Evolutionary conservation across 1,140 invertebrate genomes (phyloP), one percentile per base, ranked within the genome.

Genomic region (Drosophila littoralis): DNA sequence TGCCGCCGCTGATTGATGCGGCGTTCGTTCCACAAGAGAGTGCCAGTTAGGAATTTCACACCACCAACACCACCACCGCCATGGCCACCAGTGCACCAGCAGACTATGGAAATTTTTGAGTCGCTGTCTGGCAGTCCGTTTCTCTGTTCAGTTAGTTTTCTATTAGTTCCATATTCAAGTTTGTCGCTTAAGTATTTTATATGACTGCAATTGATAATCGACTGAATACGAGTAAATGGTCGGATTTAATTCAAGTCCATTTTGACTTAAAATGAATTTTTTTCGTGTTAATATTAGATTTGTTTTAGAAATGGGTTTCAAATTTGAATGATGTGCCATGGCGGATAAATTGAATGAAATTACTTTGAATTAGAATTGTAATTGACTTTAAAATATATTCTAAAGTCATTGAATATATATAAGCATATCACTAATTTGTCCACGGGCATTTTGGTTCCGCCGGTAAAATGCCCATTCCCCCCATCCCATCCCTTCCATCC

Each of bases 1-100:
- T 89, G 84, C 84, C 77, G 84, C 84, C 75, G 74, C 60, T 89
- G 84, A 89, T 88, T 88, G 84, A 88, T 88, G 84, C 84, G 51
- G 59, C 83, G 74, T 69, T 83, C 77, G 81, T 71, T 73, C 81
- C 72, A 61, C 63, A 80, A 81, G 81, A 81, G 69, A 81, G 77
- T 75, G 79, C 79, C 59, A 88, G 83, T 88, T 83, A 69, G 77
- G 79, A 88, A 88, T 88, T 88, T 86, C 82, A 86, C 82, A 86
- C 82, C 83, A 86, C 57, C 61, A 51, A 17, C 57, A 35, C 13
- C 42, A 36, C 13, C 43, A 46, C 32, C 57, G 17, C 1, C 22
- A 28, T 28, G 22, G 22, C 13, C 42, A 36, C 28, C 43, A 46
- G 32, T 42, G 17, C 1, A 51, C 33, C 48, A 57, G 61, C 59